Conservation (phyloP, 2,888 invertebrate genomes). For the Dasysyrphus tricinctus region DNA sequence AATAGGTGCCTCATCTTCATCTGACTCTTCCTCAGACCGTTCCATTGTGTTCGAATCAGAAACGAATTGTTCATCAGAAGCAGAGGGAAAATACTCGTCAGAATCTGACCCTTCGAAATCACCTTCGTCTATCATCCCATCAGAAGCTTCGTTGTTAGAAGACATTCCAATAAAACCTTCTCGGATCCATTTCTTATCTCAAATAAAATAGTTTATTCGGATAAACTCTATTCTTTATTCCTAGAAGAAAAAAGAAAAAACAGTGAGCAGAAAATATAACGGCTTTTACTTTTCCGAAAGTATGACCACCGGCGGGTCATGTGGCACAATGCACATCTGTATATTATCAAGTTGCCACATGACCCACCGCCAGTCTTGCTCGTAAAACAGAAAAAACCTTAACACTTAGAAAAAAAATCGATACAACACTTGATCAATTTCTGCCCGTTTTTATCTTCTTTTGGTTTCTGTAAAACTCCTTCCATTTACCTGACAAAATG, state of each 20-base stretch:
- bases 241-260: too few relatives aligned
- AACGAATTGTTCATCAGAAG: neutral
- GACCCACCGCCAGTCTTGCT: neutral
- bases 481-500: too few relatives aligned
- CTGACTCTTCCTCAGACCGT: slow-evolving; percentile 10
- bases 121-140: too few relatives aligned
- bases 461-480: too few relatives aligned
- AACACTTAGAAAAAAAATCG: neutral
- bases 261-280: too few relatives aligned
- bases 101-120: too few relatives aligned
- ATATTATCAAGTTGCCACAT: neutral
- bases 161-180: too few relatives aligned
- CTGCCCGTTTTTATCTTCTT: too few relatives aligned
- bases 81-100: too few relatives aligned
- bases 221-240: neutral
- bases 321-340: slow-evolving; percentile 10
- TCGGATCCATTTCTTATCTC: too few relatives aligned
- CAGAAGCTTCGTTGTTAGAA: too few relatives aligned
- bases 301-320: slow-evolving; percentile 16
- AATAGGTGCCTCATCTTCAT: slow-evolving; percentile 1
- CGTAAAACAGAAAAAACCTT: neutral
- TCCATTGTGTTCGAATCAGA: slow-evolving; percentile 13
- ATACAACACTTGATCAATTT: slow-evolving; percentile 11
- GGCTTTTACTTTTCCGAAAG: too few relatives aligned
- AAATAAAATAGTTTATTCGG: slow-evolving; percentile 1